These are phyloP conservation scores for Platysteira castanea DNA, from an alignment of 2,113 vertebrate species.

Conservation along the genomic window DNA sequence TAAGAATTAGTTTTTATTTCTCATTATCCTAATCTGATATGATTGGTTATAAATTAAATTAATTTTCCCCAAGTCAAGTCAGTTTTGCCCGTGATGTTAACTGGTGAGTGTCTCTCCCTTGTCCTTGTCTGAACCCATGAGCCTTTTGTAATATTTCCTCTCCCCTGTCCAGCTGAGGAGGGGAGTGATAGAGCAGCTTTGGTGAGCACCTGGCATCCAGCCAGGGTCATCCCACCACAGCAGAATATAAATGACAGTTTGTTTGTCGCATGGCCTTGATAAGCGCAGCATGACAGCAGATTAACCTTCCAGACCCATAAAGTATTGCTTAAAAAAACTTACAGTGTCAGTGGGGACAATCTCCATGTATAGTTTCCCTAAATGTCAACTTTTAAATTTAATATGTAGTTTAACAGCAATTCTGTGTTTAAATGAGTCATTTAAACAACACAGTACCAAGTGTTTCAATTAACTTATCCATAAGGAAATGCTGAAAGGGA, in stretches of 20 bases:
- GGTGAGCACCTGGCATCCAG: not conserved
- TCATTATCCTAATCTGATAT: not conserved
- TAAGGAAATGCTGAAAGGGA: not conserved
- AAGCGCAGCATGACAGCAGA: not conserved
- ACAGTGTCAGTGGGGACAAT: not conserved
- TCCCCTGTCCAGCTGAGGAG: not conserved
- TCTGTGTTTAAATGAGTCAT: conserved; percentile 37
- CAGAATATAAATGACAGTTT: not conserved
- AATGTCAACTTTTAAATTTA: conserved; percentile 27
- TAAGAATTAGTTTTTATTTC: not conserved
- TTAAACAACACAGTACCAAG: too few species aligned
- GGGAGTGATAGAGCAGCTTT: not conserved
- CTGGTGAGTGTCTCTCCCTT: not conserved
- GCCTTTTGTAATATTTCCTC: not conserved
- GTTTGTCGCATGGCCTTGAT: not conserved
- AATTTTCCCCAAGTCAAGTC: not conserved
- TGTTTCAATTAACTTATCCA: conserved; percentile 22
- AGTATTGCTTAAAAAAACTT: not conserved
- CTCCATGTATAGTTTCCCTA: not conserved
- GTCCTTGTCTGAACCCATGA: not conserved
- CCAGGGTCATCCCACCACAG: not conserved
- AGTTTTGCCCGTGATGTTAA: not conserved
- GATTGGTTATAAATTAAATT: not conserved
- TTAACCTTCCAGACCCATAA: not conserved
- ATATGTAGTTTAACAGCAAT: conserved; percentile 30